Base-by-base conservation (phyloP, 2,797 vertebrate species). In the Poecilia gillii region DNA sequence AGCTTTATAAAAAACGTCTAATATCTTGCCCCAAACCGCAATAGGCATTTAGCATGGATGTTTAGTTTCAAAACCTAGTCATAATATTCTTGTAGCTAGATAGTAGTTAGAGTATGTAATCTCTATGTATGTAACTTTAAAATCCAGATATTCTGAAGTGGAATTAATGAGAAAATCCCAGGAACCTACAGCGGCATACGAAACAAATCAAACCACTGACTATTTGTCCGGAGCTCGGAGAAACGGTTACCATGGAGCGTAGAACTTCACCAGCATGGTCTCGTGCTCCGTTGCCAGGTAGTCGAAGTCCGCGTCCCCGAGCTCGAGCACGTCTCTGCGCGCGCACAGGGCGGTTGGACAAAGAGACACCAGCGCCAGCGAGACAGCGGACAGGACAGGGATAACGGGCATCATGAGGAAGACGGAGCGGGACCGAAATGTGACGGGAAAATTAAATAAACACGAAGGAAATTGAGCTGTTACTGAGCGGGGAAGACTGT, bases 221-320 rank as follows among this genome's bases (percentile, higher is more conserved):
- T 39, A n/a, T 28, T 76, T 43, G 20, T 16, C 76, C 41, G 14
- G 16, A 36, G 3, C 2, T 9, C 41, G 51, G 28, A 3, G 11
- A 51, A 1, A 8, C 39, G n/a, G 81, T 95, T 90, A 96, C 96
- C 96, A 96, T 13, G 96, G 96, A 70, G 96, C 95, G 84, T 95
- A 96, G 94, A 96, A 96, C 72, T 88, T 94, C 74, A 96, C 91
- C 76, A 96, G 95, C 94, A 96, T 89, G 82, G 95, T 96, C 89
- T 96, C 95, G 78, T 96, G 95, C 89, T 93, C 95, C 6, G 91
- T 72, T 11, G 94, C 89, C 76, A 94, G 85, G 88, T 95, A 95
- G 57, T 96, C 94, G 87, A 96, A 96, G 84, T 96, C 95, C 13
- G 87, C 84, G 91, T 96, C 94, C 49, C 84, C 87, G 68, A 96